These are phyloP conservation scores for Pachyramphus minor DNA, from an alignment of 2,113 vertebrate species.

Conservation along the genomic window DNA sequence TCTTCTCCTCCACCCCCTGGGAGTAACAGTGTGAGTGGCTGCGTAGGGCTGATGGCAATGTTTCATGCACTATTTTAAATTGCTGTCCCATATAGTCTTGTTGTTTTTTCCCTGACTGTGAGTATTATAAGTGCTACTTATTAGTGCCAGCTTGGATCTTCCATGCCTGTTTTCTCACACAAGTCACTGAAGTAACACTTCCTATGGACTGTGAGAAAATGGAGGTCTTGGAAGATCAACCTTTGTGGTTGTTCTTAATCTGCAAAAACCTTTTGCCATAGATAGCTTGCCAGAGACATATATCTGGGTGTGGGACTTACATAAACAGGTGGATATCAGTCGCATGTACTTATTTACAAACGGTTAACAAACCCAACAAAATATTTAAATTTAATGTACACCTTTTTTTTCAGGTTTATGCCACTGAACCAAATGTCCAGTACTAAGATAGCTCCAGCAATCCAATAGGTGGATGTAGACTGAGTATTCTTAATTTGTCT, in stretches of 20 bases:
- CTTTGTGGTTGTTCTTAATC: background rate
- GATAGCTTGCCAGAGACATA: background rate
- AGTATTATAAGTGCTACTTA: background rate
- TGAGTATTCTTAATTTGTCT: background rate
- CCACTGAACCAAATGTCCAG: background rate
- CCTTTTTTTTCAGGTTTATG: background rate
- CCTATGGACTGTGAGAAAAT: background rate
- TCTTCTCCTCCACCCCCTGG: background rate
- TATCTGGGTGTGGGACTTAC: background rate
- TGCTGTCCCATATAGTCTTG: background rate
- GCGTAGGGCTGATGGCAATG: background rate
- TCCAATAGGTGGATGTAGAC: background rate
- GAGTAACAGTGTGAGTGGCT: background rate
- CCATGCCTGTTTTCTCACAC: background rate
- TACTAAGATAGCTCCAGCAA: background rate
- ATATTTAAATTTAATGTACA: background rate
- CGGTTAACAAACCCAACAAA: background rate
- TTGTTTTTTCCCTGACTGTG: background rate
- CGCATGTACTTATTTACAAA: background rate
- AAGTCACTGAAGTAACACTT: background rate
- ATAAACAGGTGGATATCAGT: background rate
- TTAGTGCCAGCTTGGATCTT: background rate
- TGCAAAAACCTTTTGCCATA: background rate
- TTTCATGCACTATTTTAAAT: background rate
- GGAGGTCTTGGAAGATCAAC: background rate